Evolutionary conservation across 2,888 invertebrate species (phyloP), one percentile per base, ranked within the genome.

Genomic region (Apomyelois bistriatella): DNA sequence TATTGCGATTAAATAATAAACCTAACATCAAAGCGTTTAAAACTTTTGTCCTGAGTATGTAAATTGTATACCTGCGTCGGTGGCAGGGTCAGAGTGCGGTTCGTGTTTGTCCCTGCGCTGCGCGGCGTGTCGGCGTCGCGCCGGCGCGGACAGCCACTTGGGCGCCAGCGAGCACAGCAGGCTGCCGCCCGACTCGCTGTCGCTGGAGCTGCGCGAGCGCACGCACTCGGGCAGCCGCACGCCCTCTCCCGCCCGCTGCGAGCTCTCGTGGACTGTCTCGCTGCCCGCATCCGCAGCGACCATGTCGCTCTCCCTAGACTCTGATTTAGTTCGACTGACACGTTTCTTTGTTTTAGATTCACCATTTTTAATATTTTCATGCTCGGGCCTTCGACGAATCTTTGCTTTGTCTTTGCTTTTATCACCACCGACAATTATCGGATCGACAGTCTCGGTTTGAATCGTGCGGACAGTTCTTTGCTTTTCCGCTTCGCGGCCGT

Each of bases 81-180:
- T 36, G 52, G 53, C 36, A 55, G 55, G 35, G 17, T 46, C 52
- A 65, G 69, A 64, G 56, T 64, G 58, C 55, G 66, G 66, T 57
- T 74, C 70, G 58, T 30, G 58, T 54, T 15, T 65, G 60, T 54
- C 46, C 37, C 59, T 38, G 55, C 59, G 62, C 37, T 59, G 62
- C 41, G 58, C 48, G 52, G 54, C 61, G 3, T 70, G 61, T 16
- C 65, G 58, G 16, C 56, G 59, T 17, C 69, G 70, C 46, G 70
- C 60, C 48, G 59, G 75, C 46, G 78, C 70, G 7, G 76, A 68
- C 58, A 85, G 71, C 87, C 88, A 89, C 60, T 77, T 74, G 52
- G 86, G 82, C 57, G 86, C 82, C 58, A 83, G 70, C 58, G 83
- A 68, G 68, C 85, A 84, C 65, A 87, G 66, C 71, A 80, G 65